Conservation (phyloP, 2,888 invertebrate genomes). For the Morpho helenor region DNA sequence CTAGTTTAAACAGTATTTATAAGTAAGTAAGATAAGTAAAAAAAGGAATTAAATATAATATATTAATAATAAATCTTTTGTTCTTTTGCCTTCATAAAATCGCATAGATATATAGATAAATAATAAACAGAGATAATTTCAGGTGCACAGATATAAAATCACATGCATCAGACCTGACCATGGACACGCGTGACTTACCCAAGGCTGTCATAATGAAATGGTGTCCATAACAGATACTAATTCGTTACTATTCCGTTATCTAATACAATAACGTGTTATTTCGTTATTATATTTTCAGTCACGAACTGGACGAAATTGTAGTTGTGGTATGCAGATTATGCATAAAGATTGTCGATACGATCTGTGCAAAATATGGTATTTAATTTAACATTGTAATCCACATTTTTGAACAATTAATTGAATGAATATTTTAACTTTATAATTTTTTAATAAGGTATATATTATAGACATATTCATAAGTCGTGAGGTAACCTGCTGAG, state of each 20-base stretch:
- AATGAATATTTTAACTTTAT: too few species aligned
- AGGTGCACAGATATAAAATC: conserved; percentile 26
- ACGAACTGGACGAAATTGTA: conserved; percentile 55
- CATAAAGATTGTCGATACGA: conserved; percentile 20
- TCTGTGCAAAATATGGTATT: conserved; percentile 1
- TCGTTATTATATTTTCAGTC: conserved; percentile 56
- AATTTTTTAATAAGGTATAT: too few species aligned
- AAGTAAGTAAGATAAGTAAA: too few species aligned
- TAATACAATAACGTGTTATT: conserved; percentile 70
- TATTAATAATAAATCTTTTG: too few species aligned
- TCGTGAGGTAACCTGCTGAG: too few species aligned
- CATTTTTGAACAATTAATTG: too few species aligned
- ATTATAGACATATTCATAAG: too few species aligned
- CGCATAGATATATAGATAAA: conserved; percentile 1
- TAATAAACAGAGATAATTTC: conserved; percentile 17
- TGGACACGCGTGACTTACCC: conserved; percentile 45
- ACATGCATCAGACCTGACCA: conserved; percentile 27
- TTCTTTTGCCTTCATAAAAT: neutral
- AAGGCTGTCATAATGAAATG: conserved; percentile 55
- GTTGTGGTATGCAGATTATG: conserved; percentile 50
- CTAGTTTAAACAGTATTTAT: too few species aligned
- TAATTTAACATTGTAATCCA: too few species aligned
- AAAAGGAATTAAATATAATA: too few species aligned
- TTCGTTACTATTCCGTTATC: conserved; percentile 60
- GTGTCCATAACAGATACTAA: conserved; percentile 32